Base-by-base conservation (phyloP, 92 coral and sea anemone genomes). In the Epizoanthus fatuus region DNA sequence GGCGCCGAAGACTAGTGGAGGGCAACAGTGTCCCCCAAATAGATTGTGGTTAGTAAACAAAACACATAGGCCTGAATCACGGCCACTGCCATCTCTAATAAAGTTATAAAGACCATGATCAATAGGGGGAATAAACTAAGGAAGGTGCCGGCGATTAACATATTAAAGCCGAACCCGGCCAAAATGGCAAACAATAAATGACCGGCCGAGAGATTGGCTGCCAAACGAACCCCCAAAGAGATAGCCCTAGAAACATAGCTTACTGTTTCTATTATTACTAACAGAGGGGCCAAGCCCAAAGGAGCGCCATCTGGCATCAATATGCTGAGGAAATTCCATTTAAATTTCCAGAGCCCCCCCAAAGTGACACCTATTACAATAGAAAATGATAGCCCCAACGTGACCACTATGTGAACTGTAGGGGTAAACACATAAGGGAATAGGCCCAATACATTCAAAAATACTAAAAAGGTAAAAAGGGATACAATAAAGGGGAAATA, bases 221-320 rank as follows among this genome's bases (percentile, higher is more conserved):
- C 97, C 75, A 94, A 92, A 81, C 97, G 95, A 84, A 94, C 90
- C 55, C 98, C 98, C 71, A 94, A 89, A 72, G 98, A 94, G 80
- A 94, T 76, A 53, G 98, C 98, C 85, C 95, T 74, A 84, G 92
- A 92, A 40, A 94, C 58, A 89, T 85, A 94, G 64, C 98, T 94
- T 62, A 92, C 65, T 81, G 98, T 92, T 84, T 94, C 98, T 67
- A 94, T 92, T 84, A 92, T n/a, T 22, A 94, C 95, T 75, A 94
- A 92, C 75, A 94, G 89, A 53, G 98, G 97, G 77, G 98, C 98
- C 63, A 94, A 74, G 45, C 81, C 91, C 79, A 94, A 89, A 69
- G 98, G 98, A 79, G 95, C 98, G 63, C 98, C 98, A 72, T 86
- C 87, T 37, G 97, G 97, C 97, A 94, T 92, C 84, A 94, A 77